Base-by-base conservation (phyloP, 2,797 vertebrate genomes). In the Paramormyrops hopkinsi region DNA sequence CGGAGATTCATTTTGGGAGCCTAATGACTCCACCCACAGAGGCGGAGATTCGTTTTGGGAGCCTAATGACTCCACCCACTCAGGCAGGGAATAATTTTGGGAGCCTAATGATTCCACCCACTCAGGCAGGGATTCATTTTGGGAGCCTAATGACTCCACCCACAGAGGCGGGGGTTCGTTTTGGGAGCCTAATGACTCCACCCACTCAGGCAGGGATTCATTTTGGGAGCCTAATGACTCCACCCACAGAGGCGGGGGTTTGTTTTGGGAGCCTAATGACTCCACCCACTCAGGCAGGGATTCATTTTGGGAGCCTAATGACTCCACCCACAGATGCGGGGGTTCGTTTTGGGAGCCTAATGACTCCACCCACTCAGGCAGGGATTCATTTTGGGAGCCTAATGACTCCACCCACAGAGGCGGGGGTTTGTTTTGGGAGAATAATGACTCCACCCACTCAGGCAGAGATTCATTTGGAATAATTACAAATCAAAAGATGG, bases 401-500 rank as follows among this genome's bases (percentile, higher is more conserved):
- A 22, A 22, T 22, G 14, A 62, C 56, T 29, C 25, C 62, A 8
- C 59, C 19, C 62, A 22, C n/a, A 3, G 0, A 37, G 12, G 33
- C 9, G 4, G 9, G 2, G 54, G 0, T 59, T 59, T 6, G 4
- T 73, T 8, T 37, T 62, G 59, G 2, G 1, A 65, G 8, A n/a
- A n/a, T 17, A 54, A 29, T 73, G 65, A 25, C 22, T 33, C 11
- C 62, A 25, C 59, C n/a, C 62, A 25, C 22, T 37, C 0, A 44
- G 37, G 37, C 14, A 19, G 12, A 4, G 59, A 62, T 25, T 62
- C 22, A 17, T 79, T 12, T 44, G 9, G 50, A 37, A 51, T 44
- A 83, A 44, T 44, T 48, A n/a, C 41, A 46, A 84, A 84, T 46
- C 3, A n/a, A 84, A 11, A 86, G 25, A 54, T 88, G 96, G 92